Evolutionary conservation across 2,797 vertebrate genomes (phyloP).

Genomic region (Oryzias dopingdopingensis): DNA sequence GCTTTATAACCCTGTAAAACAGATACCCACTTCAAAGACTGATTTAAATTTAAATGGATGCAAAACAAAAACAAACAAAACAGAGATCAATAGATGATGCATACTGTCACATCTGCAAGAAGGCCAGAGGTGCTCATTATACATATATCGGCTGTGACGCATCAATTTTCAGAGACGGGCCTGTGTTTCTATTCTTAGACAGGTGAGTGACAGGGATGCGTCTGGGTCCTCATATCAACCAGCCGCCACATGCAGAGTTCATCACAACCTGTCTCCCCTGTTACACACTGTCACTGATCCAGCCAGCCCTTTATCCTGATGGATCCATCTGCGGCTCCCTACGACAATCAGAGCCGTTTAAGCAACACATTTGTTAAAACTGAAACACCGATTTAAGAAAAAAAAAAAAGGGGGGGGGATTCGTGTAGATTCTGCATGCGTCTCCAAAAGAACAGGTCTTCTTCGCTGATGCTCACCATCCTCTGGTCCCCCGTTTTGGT

Average conservation of each 20-base stretch:
- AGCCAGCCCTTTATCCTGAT: constrained; percentile 45
- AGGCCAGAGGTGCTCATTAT: constrained; percentile 41
- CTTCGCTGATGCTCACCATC: constrained; percentile 80
- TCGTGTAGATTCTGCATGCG: neutral
- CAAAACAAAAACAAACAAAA: constrained; percentile 11
- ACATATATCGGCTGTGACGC: constrained; percentile 33
- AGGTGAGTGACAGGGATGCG: constrained; percentile 54
- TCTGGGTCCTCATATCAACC: constrained; percentile 49
- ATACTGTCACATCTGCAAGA: constrained; percentile 22
- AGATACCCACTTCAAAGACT: constrained; percentile 7
- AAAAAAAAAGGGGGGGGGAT: neutral
- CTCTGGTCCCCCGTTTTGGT: constrained; percentile 93
- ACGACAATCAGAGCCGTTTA: constrained; percentile 34
- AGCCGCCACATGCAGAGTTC: constrained; percentile 52
- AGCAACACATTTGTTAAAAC: constrained; percentile 14
- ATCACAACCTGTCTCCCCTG: constrained; percentile 58
- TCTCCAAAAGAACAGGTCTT: neutral
- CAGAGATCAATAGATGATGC: constrained; percentile 13
- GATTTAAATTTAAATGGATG: constrained; percentile 18
- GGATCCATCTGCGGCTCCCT: constrained; percentile 33
- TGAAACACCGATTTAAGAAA: neutral
- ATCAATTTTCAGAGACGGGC: constrained; percentile 36
- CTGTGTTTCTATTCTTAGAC: constrained; percentile 49
- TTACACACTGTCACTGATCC: constrained; percentile 45
- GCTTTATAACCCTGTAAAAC: constrained; percentile 8